Evolutionary conservation across 30 jellyfish, hydroid and myxozoan species (phyloP).

Genomic region (Sanderia malayensis): DNA sequence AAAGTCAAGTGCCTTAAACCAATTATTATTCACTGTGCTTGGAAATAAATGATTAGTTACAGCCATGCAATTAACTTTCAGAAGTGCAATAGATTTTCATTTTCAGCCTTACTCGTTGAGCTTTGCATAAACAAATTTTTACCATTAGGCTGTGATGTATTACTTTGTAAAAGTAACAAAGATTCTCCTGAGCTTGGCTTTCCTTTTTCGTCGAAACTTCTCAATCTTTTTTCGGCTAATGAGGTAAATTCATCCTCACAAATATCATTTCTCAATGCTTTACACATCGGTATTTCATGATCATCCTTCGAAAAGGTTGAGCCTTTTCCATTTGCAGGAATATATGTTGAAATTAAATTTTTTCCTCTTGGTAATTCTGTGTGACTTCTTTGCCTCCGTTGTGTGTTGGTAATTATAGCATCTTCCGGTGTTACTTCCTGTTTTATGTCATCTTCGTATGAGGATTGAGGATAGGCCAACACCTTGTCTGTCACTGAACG

Average conservation of each 20-base stretch:
- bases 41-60: too few species aligned
- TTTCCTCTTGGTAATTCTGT: constrained; percentile 23
- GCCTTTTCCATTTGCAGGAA: background rate
- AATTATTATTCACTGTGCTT: too few species aligned
- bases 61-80: too few species aligned
- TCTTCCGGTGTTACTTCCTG: constrained; percentile 14
- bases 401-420: background rate
- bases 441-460: too few species aligned
- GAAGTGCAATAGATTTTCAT: constrained; percentile 45
- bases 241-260: constrained; percentile 60
- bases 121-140: background rate
- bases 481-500: background rate
- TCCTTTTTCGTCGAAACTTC: constrained; percentile 45
- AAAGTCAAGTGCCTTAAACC: too few species aligned
- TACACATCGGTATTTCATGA: background rate
- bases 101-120: constrained; percentile 10
- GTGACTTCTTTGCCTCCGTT: constrained; percentile 47
- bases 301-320: constrained; percentile 1
- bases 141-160: too few species aligned
- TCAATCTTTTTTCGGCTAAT: constrained; percentile 53
- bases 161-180: constrained; percentile 13
- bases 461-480: background rate
- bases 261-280: constrained; percentile 3
- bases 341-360: background rate
- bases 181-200: constrained; percentile 33